Conservation (phyloP, 2,888 invertebrate genomes). For the Meloe dianella region DNA sequence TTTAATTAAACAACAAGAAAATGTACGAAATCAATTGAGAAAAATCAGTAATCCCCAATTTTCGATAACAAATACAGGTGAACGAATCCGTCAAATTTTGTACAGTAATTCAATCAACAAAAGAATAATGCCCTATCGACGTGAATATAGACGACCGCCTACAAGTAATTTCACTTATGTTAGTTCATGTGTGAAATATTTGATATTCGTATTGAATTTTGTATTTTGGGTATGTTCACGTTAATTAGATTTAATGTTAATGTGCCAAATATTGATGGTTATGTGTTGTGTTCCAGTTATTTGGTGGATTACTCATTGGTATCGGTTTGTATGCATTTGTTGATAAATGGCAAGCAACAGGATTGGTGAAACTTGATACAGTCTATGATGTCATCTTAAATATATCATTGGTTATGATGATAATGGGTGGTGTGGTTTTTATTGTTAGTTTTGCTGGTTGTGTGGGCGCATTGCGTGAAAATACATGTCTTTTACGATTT, state of each 20-base stretch:
- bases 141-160: conserved; percentile 59
- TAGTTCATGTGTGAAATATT: conserved; percentile 87
- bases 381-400: conserved; percentile 90
- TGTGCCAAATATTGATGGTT: conserved; percentile 22
- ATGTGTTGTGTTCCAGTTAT: conserved; percentile 70
- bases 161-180: conserved; percentile 78
- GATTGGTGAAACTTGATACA: conserved; percentile 82
- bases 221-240: conserved; percentile 81
- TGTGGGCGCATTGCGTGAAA: conserved; percentile 88
- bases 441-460: conserved; percentile 94
- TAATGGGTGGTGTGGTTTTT: conserved; percentile 89
- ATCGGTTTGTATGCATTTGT: conserved; percentile 91
- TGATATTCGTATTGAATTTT: conserved; percentile 88
- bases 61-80: not conserved
- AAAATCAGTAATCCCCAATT: not conserved
- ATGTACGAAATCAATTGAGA: not conserved
- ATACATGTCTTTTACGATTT: conserved; percentile 89
- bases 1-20: not conserved
- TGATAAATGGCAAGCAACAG: conserved; percentile 90
- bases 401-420: conserved; percentile 88
- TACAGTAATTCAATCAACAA: not conserved
- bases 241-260: not conserved
- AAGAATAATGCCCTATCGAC: conserved; percentile 64
- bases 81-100: not conserved
- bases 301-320: conserved; percentile 85